Percentiles rank a stretch among this genome's conserved stretches.
Conservation (phyloP, 2,113 vertebrate genomes). For the Cariama cristata region DNA sequence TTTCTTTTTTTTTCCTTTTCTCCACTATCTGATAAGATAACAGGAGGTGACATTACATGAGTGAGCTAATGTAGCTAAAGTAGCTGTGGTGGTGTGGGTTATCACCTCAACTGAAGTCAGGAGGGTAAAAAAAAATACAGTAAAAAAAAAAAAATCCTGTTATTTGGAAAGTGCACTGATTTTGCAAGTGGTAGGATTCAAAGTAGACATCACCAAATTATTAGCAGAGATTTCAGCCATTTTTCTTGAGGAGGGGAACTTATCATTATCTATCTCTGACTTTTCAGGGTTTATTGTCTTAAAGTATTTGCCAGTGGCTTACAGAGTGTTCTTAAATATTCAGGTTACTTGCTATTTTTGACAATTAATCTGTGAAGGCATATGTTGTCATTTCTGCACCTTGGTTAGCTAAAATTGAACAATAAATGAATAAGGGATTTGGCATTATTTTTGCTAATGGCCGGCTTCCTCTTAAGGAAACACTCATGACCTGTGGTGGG, state of each 20-base stretch:
- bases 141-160: not conserved
- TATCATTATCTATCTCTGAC: not conserved
- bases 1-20: not conserved
- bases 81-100: not conserved
- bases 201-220: not conserved
- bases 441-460: not conserved
- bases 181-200: not conserved
- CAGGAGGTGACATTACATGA: slow-evolving; percentile 15
- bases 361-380: not conserved
- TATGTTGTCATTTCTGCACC: not conserved
- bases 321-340: not conserved
- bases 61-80: slow-evolving; percentile 7
- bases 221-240: not conserved
- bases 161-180: not conserved
- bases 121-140: not conserved
- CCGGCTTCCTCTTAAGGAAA: not conserved
- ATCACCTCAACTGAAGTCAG: not conserved
- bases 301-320: not conserved
- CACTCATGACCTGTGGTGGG: not conserved
- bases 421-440: not conserved
- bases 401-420: not conserved
- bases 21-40: not conserved
- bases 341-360: not conserved
- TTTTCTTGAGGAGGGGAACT: not conserved
- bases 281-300: not conserved